A percentile compares a stretch with the other conserved stretches of the same genome.
These are phyloP conservation scores for Drosophila dunni DNA, from an alignment of 1,140 invertebrate species.

Conservation along the genomic window DNA sequence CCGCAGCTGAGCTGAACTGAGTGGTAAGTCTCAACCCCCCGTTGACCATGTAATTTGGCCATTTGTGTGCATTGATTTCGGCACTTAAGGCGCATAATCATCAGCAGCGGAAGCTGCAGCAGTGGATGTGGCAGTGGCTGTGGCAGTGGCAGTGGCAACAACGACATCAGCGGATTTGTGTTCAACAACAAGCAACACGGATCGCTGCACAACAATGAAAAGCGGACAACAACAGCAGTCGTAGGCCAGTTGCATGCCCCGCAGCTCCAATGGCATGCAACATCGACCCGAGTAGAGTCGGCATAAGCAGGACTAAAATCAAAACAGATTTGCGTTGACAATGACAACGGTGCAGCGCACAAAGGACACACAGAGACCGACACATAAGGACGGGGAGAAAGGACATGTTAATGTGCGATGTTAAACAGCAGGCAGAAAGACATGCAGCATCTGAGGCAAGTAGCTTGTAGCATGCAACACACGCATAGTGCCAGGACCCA, in stretches of 20 bases:
- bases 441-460: background rate
- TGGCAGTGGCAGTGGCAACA: slow-evolving; percentile 10
- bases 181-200: slow-evolving; percentile 52
- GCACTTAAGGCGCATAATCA: slow-evolving; percentile 83
- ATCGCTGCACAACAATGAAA: slow-evolving; percentile 62
- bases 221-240: background rate
- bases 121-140: slow-evolving; percentile 5
- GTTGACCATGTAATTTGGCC: slow-evolving; percentile 76
- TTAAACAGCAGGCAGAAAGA: slow-evolving; percentile 26
- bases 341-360: slow-evolving; percentile 44
- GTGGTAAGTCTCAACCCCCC: slow-evolving; percentile 15
- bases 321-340: slow-evolving; percentile 75
- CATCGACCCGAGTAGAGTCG: slow-evolving; percentile 35
- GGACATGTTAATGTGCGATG: slow-evolving; percentile 61
- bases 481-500: background rate
- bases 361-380: slow-evolving; percentile 6
- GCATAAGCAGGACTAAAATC: slow-evolving; percentile 77
- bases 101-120: slow-evolving; percentile 29
- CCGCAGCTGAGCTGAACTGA: background rate
- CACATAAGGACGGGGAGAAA: background rate
- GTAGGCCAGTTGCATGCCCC: slow-evolving; percentile 32
- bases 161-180: slow-evolving; percentile 59
- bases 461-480: slow-evolving; percentile 1
- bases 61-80: slow-evolving; percentile 84
- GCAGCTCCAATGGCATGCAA: slow-evolving; percentile 48